A percentile compares a stretch with the other conserved stretches of the same genome.
Conservation (phyloP, 2,113 vertebrate species). For the Limanda limanda region DNA sequence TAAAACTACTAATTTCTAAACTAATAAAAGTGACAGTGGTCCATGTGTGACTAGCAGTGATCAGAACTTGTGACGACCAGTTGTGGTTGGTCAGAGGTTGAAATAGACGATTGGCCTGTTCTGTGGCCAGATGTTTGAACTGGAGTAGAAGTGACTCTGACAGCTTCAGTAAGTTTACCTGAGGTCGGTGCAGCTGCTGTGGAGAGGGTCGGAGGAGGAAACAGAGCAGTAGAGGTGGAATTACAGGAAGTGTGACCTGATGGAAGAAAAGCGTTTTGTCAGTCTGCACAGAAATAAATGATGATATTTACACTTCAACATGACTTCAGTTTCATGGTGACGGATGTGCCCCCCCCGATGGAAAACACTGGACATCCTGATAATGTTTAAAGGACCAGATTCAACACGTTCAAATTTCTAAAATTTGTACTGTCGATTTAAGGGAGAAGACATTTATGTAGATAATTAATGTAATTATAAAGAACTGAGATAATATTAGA, state of each 20-base stretch:
- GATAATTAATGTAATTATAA: too few relatives aligned
- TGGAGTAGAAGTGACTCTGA: background rate
- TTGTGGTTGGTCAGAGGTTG: background rate
- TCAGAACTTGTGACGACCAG: background rate
- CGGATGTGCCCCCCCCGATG: background rate
- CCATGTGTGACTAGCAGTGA: background rate
- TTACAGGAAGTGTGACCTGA: constrained; percentile 47
- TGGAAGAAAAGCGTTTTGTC: background rate
- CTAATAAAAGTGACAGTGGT: background rate
- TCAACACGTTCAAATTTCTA: background rate
- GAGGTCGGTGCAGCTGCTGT: constrained; percentile 13
- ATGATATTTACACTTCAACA: background rate
- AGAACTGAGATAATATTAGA: too few relatives aligned
- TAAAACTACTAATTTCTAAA: too few relatives aligned
- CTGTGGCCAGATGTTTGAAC: background rate
- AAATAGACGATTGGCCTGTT: background rate
- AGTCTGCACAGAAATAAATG: background rate
- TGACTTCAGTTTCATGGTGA: background rate
- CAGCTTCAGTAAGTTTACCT: constrained; percentile 20
- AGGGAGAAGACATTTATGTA: too few relatives aligned
- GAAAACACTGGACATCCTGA: background rate
- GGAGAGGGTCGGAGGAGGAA: background rate
- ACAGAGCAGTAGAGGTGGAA: background rate
- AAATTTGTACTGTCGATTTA: background rate
- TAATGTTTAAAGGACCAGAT: background rate